Base-by-base conservation (phyloP, 2,888 invertebrate genomes). In the Drosophila ustulata region DNA sequence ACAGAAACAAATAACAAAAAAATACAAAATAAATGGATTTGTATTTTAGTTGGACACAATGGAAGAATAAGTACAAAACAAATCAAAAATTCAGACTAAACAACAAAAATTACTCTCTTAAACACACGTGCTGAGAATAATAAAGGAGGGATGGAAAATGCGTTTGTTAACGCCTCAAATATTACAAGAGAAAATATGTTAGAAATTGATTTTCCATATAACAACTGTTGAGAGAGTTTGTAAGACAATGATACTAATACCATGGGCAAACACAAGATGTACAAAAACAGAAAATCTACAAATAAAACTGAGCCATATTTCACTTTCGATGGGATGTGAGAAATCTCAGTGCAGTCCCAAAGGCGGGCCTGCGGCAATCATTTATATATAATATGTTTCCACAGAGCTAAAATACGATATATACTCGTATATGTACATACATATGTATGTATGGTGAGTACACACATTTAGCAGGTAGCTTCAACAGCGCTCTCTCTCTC, bases 181-280 rank as follows among this genome's bases (percentile, higher is more conserved):
- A 69, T 62, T 78, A 88, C 82, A 82, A 82, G 72, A 64, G 72
- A 67, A 78, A 75, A 71, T 37, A 55, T 82, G 76, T 84, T 66
- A 55, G 79, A 88, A 84, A 88, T 88, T 88, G 85, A 82, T 82
- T 82, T 78, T 79, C 58, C 59, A 73, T 37, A 65, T 66, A 64
- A 57, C 72, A 78, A 84, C 74, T 77, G 66, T 61, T 18, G 18
- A 30, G 18, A 57, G 18, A 59, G 52, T 45, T 61, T 25, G 39
- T n/a, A 46, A 69, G 70, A 72, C 72, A 77, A 80, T 72, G 39
- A 63, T 71, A 70, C 58, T 45, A 57, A 63, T 49, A 57, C 76
- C 77, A 78, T 69, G 52, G 43, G 61, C 37, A 30, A 26, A 41
- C 18, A 62, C 62, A 67, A 37, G 28, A 52, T 6, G 28, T 25